Conservation (phyloP, 2,113 vertebrate species). For the Hippopotamus amphibius region DNA sequence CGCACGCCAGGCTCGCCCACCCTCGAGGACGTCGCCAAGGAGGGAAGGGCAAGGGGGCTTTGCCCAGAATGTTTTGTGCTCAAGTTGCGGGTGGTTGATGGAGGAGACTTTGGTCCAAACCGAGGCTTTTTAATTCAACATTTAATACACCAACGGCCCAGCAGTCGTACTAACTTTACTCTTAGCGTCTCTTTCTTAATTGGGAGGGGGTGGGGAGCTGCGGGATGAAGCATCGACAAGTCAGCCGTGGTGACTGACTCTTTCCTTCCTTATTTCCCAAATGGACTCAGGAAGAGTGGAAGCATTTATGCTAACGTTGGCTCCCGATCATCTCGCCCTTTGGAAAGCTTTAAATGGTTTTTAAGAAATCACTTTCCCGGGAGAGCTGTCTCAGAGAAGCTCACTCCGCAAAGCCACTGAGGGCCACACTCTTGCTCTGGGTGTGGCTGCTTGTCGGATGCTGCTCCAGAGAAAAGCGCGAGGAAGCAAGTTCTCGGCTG, state of each 20-base stretch:
- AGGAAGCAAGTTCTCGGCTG: not conserved
- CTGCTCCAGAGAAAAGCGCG: not conserved
- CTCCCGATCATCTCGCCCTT: conserved; percentile 33
- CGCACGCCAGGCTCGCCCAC: not conserved
- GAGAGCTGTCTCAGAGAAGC: conserved; percentile 38
- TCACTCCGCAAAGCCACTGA: not conserved
- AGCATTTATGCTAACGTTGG: conserved; percentile 36
- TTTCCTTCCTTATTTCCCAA: conserved; percentile 59
- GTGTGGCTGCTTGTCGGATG: conserved; percentile 8
- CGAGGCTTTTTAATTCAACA: not conserved
- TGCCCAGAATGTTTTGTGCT: not conserved
- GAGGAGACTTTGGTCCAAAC: not conserved
- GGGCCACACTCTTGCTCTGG: conserved; percentile 23
- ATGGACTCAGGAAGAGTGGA: conserved; percentile 44
- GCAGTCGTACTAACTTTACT: not conserved
- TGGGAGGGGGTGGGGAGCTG: not conserved
- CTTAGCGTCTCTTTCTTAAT: not conserved
- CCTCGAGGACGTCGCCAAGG: not conserved
- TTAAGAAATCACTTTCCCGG: conserved; percentile 56
- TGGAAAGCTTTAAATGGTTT: conserved; percentile 70
- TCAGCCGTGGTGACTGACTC: not conserved
- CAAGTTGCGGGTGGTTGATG: not conserved
- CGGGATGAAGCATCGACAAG: not conserved
- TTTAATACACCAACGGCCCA: not conserved
- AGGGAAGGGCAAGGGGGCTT: not conserved